These are phyloP conservation scores for Agelas oroides DNA, from an alignment of 37 sponge, comb jelly and placozoan genomes.

Conservation along the genomic window DNA sequence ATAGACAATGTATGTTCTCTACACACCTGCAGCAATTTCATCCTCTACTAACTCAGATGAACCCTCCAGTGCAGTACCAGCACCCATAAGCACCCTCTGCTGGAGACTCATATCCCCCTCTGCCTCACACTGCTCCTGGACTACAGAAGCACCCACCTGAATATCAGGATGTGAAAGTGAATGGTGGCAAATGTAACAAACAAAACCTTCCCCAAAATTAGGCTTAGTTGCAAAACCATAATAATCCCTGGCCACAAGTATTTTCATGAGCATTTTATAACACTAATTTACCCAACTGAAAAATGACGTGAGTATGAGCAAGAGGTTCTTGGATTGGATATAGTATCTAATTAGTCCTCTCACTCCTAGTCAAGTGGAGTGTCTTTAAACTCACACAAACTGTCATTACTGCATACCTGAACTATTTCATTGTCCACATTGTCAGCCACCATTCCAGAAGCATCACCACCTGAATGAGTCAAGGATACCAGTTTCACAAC, in stretches of 20 bases:
- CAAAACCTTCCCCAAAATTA: too few relatives aligned
- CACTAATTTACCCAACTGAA: too few relatives aligned
- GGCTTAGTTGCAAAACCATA: too few relatives aligned
- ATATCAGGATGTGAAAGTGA: background rate
- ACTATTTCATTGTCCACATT: constrained; percentile 68
- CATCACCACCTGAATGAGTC: constrained; percentile 39
- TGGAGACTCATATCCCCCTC: constrained; percentile 58
- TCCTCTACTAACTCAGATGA: constrained; percentile 49
- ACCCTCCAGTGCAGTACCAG: constrained; percentile 36
- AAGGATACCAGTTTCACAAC: background rate
- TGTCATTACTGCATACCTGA: background rate
- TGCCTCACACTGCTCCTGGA: constrained; percentile 64
- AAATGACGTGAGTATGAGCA: too few relatives aligned
- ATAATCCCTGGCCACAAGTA: background rate
- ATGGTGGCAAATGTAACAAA: background rate
- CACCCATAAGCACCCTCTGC: constrained; percentile 54
- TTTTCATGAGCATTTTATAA: too few relatives aligned
- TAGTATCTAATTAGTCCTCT: too few relatives aligned
- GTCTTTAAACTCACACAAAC: background rate
- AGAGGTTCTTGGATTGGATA: too few relatives aligned
- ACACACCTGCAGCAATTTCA: constrained; percentile 60
- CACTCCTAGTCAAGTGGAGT: too few relatives aligned
- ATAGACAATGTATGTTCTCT: too few relatives aligned
- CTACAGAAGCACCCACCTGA: constrained; percentile 36
- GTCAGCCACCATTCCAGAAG: constrained; percentile 55